A percentile compares a stretch with the other conserved stretches of the same genome.
These are phyloP conservation scores for Cheilosia impressa DNA, from an alignment of 2,888 invertebrate genomes.

Conservation along the genomic window DNA sequence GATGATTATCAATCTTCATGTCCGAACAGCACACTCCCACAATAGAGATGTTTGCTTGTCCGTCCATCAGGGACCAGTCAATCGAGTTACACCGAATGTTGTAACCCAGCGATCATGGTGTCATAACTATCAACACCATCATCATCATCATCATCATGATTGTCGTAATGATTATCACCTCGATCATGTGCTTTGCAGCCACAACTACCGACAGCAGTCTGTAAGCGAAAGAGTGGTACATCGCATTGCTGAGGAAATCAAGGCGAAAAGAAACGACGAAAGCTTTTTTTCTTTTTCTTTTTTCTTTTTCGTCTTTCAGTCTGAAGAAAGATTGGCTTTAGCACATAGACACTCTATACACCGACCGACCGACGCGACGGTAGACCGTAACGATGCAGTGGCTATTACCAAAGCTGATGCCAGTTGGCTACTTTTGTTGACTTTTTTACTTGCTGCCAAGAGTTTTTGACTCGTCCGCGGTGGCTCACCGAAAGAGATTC, in stretches of 20 bases:
- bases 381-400: conserved; percentile 42
- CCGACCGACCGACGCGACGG: background rate
- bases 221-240: conserved; percentile 53
- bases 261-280: conserved; percentile 40
- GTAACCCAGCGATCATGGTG: conserved; percentile 32
- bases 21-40: conserved; percentile 11
- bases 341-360: conserved; percentile 20
- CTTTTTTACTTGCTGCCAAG: conserved; percentile 35
- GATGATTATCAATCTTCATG: conserved; percentile 11
- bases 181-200: conserved; percentile 29
- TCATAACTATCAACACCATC: conserved; percentile 17
- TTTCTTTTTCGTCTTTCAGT: background rate
- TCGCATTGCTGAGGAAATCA: conserved; percentile 23
- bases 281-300: conserved; percentile 47
- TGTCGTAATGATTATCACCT: conserved; percentile 14
- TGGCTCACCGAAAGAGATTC: conserved; percentile 44
- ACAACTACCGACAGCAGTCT: conserved; percentile 42
- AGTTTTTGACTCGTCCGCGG: conserved; percentile 37
- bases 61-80: background rate
- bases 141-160: conserved; percentile 29
- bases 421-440: conserved; percentile 25
- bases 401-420: conserved; percentile 51
- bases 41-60: background rate
- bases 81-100: conserved; percentile 26
- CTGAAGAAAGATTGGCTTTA: conserved; percentile 38